These are phyloP conservation scores for Odontophorus gujanensis DNA, from an alignment of 2,113 vertebrate genomes.

Conservation along the genomic window DNA sequence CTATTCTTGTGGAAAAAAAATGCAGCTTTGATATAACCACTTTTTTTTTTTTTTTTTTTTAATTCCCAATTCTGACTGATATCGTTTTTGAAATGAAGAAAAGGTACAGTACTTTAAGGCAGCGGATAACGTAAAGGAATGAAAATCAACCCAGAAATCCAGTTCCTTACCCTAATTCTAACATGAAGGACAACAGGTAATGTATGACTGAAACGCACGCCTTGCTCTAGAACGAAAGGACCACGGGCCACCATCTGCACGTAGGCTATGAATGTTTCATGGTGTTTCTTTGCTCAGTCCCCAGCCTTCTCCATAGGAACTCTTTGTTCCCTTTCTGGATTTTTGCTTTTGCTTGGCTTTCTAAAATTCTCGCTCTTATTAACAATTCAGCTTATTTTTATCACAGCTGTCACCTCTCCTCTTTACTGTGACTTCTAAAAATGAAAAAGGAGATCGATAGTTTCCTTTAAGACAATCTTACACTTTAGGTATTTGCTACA, in stretches of 20 bases:
- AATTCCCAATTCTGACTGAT: slow-evolving; percentile 79
- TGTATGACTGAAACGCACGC: slow-evolving; percentile 25
- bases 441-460: slow-evolving; percentile 37
- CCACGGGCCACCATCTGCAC: slow-evolving; percentile 36
- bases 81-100: slow-evolving; percentile 67
- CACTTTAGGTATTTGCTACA: slow-evolving; percentile 62
- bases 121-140: slow-evolving; percentile 80
- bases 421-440: slow-evolving; percentile 27
- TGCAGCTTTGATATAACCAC: slow-evolving; percentile 80
- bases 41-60: slow-evolving; percentile 30
- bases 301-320: not conserved
- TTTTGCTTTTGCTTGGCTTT: not conserved
- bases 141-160: slow-evolving; percentile 76
- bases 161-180: slow-evolving; percentile 70
- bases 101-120: slow-evolving; percentile 83
- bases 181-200: slow-evolving; percentile 46
- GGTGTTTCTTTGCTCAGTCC: not conserved
- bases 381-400: slow-evolving; percentile 1
- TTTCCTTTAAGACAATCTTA: slow-evolving; percentile 60
- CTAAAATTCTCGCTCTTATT: not conserved
- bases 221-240: slow-evolving; percentile 31
- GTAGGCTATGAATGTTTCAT: not conserved
- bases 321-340: slow-evolving; percentile 16
- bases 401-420: slow-evolving; percentile 36
- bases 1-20: slow-evolving; percentile 83